Evolutionary conservation across 2,797 vertebrate species (phyloP).

Genomic region (Enoplosus armatus): DNA sequence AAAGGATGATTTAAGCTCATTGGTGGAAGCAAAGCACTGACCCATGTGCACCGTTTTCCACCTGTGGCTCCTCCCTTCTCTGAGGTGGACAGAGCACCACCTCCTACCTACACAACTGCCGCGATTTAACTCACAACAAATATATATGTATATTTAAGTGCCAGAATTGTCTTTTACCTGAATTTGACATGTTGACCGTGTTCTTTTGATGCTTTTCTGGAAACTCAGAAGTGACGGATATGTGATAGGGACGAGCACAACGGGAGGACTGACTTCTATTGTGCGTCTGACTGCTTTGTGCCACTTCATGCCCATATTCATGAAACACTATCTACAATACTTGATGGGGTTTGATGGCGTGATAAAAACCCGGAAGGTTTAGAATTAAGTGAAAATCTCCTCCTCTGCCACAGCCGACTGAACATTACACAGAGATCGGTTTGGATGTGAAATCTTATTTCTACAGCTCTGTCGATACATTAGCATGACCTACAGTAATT

Average conservation of each 20-base stretch:
- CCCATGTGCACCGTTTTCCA: neutral
- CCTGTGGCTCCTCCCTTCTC: neutral
- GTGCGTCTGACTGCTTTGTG: slow-evolving; percentile 29
- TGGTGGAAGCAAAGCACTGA: slow-evolving; percentile 11
- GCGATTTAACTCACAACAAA: slow-evolving; percentile 14
- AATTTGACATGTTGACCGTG: neutral
- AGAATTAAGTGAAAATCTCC: slow-evolving; percentile 21
- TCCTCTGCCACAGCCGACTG: slow-evolving; percentile 15
- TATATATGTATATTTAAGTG: slow-evolving; percentile 29
- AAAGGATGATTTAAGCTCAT: neutral
- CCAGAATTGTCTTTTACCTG: slow-evolving; percentile 48
- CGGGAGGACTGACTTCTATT: neutral
- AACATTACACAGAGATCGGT: slow-evolving; percentile 38
- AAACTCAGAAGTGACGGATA: slow-evolving; percentile 1
- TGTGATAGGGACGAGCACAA: slow-evolving; percentile 20
- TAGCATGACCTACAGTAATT: slow-evolving; percentile 28
- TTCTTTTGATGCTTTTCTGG: slow-evolving; percentile 31
- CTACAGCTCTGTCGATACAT: slow-evolving; percentile 51
- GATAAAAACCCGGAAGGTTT: slow-evolving; percentile 34
- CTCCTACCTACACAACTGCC: slow-evolving; percentile 9
- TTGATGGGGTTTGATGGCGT: slow-evolving; percentile 12
- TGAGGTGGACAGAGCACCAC: slow-evolving; percentile 14
- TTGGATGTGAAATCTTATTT: slow-evolving; percentile 38
- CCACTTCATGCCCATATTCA: slow-evolving; percentile 8
- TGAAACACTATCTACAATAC: slow-evolving; percentile 46